phyloP scores from a whole-genome alignment of 2,797 vertebrate genomes.

The Pithecia hirsuta region DNA sequence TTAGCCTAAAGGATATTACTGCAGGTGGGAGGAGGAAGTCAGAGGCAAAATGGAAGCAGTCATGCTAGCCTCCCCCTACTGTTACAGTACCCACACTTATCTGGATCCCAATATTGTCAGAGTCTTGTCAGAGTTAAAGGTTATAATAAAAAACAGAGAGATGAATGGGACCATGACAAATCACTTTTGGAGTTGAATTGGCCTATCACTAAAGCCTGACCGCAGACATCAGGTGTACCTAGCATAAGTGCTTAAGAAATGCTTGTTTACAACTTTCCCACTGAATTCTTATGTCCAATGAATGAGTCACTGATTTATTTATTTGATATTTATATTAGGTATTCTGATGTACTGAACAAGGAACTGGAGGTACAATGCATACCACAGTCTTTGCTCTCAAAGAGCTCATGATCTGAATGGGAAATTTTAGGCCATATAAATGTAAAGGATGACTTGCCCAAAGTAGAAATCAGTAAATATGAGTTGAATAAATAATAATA shows the following conservation, averaged over 20 bases:
- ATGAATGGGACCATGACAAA: neutral
- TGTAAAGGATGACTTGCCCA: neutral
- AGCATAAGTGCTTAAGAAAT: neutral
- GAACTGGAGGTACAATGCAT: neutral
- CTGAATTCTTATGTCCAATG: neutral
- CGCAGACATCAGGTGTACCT: neutral
- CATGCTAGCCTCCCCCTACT: neutral
- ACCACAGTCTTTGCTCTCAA: neutral
- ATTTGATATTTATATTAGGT: neutral
- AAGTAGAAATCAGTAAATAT: neutral
- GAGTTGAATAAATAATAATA: conserved; percentile 17
- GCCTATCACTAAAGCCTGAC: neutral
- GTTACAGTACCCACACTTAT: neutral
- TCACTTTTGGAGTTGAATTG: neutral
- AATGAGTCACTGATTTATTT: neutral
- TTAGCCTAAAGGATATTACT: neutral
- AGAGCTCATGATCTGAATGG: neutral
- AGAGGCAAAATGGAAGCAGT: too few species aligned
- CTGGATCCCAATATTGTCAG: neutral
- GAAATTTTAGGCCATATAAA: neutral
- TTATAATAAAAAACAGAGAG: neutral
- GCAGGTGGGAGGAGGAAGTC: too few species aligned
- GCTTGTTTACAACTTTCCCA: neutral
- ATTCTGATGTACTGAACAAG: neutral
- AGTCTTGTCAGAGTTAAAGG: neutral